Percentiles rank a stretch among this genome's conserved stretches.
Evolutionary conservation across 1,140 invertebrate genomes (phyloP).

Genomic region (Saxidomus purpurata): DNA sequence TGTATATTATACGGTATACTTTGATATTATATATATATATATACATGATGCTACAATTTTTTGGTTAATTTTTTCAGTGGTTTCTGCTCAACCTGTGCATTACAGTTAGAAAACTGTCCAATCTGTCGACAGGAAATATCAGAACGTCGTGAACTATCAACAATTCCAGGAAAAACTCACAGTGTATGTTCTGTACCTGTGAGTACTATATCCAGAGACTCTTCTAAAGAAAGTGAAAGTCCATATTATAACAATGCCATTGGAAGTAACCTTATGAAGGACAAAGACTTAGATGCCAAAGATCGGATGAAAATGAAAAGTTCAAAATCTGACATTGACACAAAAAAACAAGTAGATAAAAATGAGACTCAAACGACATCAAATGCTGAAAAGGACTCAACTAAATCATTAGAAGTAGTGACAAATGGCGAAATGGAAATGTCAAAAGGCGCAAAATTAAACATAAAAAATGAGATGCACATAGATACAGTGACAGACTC

Average conservation of each 20-base stretch:
- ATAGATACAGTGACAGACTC: not conserved
- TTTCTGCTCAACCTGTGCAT: slow-evolving; percentile 93
- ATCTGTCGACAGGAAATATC: slow-evolving; percentile 92
- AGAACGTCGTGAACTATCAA: slow-evolving; percentile 55
- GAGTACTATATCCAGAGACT: slow-evolving; percentile 25
- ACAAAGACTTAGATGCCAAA: slow-evolving; percentile 3
- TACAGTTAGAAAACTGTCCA: slow-evolving; percentile 93
- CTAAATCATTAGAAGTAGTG: not conserved
- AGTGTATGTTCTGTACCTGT: slow-evolving; percentile 30
- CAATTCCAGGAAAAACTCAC: not conserved
- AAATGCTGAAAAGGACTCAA: not conserved
- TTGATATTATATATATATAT: not conserved
- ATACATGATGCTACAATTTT: too few species aligned
- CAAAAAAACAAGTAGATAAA: not conserved
- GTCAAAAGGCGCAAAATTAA: not conserved
- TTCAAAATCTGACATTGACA: not conserved
- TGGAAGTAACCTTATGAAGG: not conserved
- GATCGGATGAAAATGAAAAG: slow-evolving; percentile 17
- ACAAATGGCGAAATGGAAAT: not conserved
- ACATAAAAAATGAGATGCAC: slow-evolving; percentile 1
- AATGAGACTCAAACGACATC: not conserved
- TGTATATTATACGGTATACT: too few species aligned
- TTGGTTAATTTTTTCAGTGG: slow-evolving; percentile 90
- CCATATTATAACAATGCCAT: not conserved
- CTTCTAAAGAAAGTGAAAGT: not conserved